These are phyloP conservation scores for Dinomys branickii DNA, from an alignment of 2,113 vertebrate genomes.

Conservation along the genomic window DNA sequence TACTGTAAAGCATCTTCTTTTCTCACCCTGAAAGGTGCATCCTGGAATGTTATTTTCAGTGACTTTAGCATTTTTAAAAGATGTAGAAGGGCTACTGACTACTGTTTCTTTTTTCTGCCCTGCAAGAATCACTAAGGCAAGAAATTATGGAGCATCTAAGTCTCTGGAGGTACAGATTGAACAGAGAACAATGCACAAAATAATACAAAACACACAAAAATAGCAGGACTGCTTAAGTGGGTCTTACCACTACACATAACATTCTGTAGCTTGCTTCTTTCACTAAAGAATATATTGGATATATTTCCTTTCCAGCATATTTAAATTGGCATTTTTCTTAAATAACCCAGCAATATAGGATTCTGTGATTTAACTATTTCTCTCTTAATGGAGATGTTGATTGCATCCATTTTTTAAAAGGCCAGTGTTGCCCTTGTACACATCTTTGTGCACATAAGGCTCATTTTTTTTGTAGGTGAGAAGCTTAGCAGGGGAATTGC, in stretches of 20 bases:
- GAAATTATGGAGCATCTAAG: background rate
- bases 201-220: no score
- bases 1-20: background rate
- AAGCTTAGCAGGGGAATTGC: background rate
- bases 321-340: background rate
- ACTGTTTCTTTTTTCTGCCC: background rate
- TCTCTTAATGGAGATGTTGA: background rate
- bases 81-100: background rate
- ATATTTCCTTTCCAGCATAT: background rate
- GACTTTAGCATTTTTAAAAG: background rate
- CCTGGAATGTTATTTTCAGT: background rate
- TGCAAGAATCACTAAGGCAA: constrained; percentile 23
- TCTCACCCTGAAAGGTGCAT: background rate
- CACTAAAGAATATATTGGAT: background rate
- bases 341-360: background rate
- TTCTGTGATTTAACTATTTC: background rate
- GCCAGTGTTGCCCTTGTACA: background rate
- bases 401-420: background rate
- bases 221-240: background rate
- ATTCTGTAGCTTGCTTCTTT: background rate
- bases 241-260: background rate
- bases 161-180: background rate
- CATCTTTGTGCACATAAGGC: background rate
- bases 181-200: background rate
- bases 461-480: background rate